phyloP scores from a whole-genome alignment of 2,113 vertebrate genomes.

The Cercocebus atys region DNA sequence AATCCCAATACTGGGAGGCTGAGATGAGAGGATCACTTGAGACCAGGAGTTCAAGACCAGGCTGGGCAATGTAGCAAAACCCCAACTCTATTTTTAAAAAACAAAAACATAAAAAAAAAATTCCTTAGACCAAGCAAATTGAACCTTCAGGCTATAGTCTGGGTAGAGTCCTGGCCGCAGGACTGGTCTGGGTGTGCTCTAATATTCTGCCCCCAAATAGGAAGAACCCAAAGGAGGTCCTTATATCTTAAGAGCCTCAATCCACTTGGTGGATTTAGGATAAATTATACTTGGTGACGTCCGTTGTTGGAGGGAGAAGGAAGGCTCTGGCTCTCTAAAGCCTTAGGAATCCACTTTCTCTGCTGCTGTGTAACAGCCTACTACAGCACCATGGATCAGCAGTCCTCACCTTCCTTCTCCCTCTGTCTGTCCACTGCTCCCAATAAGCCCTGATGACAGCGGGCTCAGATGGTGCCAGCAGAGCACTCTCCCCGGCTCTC shows the following conservation, averaged over 20 bases:
- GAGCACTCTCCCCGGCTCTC: too few relatives aligned
- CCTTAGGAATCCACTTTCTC: neutral
- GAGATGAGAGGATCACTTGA: neutral
- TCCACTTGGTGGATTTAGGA: too few relatives aligned
- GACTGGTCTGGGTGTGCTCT: neutral
- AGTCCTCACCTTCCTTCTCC: neutral
- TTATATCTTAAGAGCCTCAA: neutral
- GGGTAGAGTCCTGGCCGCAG: neutral
- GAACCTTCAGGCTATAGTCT: neutral
- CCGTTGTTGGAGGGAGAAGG: neutral
- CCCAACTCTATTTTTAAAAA: neutral
- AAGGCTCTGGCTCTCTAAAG: neutral
- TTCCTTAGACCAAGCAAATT: neutral
- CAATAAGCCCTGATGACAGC: neutral
- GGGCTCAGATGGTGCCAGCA: accelerated
- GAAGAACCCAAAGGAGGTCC: neutral
- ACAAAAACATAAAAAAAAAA: neutral
- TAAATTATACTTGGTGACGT: neutral
- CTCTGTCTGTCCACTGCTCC: neutral
- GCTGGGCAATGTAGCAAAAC: neutral
- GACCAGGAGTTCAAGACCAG: neutral
- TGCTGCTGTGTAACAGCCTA: neutral
- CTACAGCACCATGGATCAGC: accelerated
- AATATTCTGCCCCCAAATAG: neutral
- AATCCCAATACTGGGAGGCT: neutral